Base-by-base conservation (phyloP, 2,113 vertebrate species). In the Mirza zaza region DNA sequence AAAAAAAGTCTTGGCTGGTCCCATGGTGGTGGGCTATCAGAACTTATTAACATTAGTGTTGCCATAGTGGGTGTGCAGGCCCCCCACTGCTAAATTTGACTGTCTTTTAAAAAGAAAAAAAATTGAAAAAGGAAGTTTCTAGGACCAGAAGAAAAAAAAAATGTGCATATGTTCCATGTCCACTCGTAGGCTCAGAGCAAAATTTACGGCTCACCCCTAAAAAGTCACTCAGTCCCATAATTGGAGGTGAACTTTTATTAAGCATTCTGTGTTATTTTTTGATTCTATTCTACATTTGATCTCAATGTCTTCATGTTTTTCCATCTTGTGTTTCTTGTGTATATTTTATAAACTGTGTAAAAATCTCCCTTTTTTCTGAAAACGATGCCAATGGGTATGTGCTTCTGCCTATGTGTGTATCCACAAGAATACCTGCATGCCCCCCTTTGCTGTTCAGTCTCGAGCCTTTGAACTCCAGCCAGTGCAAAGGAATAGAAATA, bases 401-500 rank as follows among this genome's bases (percentile, higher is more conserved):
- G 63, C 2, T 0, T 75, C 4, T 65, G 18, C 25, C 15, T 50
- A 1, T 27, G 45, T 73, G 36, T 36, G 5, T 45, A 1, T n/a
- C 52, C 7, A 79, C 12, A 48, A 27, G 91, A 83, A 90, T 90
- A 97, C 91, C 96, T 96, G 93, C 4, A 8, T 15, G 3, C 15
- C 90, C 29, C 65, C 50, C 29, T 95, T 93, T 93, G 95, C 70
- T 91, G 5, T 93, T 93, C 34, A 77, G 8, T 75, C 79, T 83
- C 67, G 48, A 95, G 97, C 80, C 25, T 86, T 94, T 95, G 96
- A 96, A 94, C 83, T 96, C 68, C n/a, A 84, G 93, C 96, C 97
- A 98, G 87, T 67, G 32, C 84, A 86, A 87, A 97, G 86, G 71
- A 94, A 84, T 50, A 93, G 96, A 95, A 96, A 97, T 90, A 94